Evolutionary conservation across 2,888 invertebrate species (phyloP).

Genomic region (Xylota sylvarum): DNA sequence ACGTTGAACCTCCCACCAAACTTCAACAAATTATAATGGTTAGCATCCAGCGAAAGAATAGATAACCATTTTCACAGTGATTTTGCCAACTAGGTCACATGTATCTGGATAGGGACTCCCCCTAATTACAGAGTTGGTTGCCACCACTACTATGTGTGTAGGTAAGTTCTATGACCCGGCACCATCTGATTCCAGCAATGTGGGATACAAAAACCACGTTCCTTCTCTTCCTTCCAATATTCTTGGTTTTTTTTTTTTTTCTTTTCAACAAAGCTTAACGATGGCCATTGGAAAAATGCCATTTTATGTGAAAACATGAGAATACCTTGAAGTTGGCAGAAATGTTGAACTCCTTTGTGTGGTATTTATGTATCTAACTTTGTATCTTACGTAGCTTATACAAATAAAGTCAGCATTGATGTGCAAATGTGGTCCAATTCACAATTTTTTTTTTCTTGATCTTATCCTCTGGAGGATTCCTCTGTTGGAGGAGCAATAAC

Average conservation of each 20-base stretch:
- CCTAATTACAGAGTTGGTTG: not conserved
- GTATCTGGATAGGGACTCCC: constrained; percentile 7
- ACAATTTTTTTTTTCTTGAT: constrained; percentile 9
- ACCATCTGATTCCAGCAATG: not conserved
- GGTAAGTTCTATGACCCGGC: constrained; percentile 10
- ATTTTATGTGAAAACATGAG: constrained; percentile 13
- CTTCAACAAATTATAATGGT: not conserved
- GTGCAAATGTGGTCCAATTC: constrained; percentile 41
- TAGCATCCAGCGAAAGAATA: not conserved
- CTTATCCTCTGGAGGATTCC: constrained; percentile 2
- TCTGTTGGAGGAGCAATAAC: not conserved
- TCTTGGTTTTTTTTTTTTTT: constrained; percentile 5
- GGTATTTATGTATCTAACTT: not conserved
- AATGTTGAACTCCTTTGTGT: constrained; percentile 1
- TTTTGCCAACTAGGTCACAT: constrained; percentile 36
- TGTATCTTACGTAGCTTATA: not conserved
- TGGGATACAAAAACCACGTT: not conserved
- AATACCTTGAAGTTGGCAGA: constrained; percentile 19
- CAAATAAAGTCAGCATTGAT: constrained; percentile 31
- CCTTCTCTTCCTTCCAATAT: constrained; percentile 8
- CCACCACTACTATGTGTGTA: not conserved
- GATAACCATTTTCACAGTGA: not conserved
- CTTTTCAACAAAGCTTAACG: constrained; percentile 5
- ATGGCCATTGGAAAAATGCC: constrained; percentile 32
- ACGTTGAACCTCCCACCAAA: constrained; percentile 18